Evolutionary conservation across 2,113 vertebrate genomes (phyloP).

Genomic region (Festucalex cinctus): DNA sequence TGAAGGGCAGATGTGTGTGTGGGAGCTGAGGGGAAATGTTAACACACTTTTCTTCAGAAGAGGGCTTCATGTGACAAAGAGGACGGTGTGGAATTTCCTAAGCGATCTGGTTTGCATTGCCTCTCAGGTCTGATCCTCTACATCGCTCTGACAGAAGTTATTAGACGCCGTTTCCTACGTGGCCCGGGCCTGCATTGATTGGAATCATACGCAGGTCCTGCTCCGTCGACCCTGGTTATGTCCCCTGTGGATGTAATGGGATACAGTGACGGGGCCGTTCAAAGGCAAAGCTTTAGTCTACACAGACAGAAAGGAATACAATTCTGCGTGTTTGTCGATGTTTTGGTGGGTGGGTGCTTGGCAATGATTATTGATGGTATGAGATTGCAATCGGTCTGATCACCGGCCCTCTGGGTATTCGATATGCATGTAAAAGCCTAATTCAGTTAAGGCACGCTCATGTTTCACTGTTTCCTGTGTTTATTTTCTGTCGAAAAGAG

Average conservation of each 20-base stretch:
- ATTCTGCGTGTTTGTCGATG: slow-evolving; percentile 27
- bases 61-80: slow-evolving; percentile 54
- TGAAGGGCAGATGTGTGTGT: slow-evolving; percentile 53
- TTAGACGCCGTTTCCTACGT: slow-evolving; percentile 45
- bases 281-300: slow-evolving; percentile 43
- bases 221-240: slow-evolving; percentile 32
- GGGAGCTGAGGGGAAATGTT: slow-evolving; percentile 59
- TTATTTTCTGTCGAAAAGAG: slow-evolving; percentile 45
- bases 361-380: slow-evolving; percentile 11
- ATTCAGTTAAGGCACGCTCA: slow-evolving; percentile 33
- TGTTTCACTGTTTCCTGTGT: slow-evolving; percentile 48
- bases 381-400: background rate
- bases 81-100: slow-evolving; percentile 53
- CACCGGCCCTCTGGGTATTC: slow-evolving; percentile 15
- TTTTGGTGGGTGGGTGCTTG: slow-evolving; percentile 36
- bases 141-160: slow-evolving; percentile 33
- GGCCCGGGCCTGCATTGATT: slow-evolving; percentile 54
- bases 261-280: slow-evolving; percentile 38
- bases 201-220: slow-evolving; percentile 41
- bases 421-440: slow-evolving; percentile 12
- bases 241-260: slow-evolving; percentile 51
- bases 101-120: slow-evolving; percentile 68
- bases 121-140: slow-evolving; percentile 48
- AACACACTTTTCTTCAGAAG: slow-evolving; percentile 65
- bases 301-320: slow-evolving; percentile 27